These are phyloP conservation scores for Helarctos malayanus DNA, from an alignment of 2,797 vertebrate species.

Conservation along the genomic window DNA sequence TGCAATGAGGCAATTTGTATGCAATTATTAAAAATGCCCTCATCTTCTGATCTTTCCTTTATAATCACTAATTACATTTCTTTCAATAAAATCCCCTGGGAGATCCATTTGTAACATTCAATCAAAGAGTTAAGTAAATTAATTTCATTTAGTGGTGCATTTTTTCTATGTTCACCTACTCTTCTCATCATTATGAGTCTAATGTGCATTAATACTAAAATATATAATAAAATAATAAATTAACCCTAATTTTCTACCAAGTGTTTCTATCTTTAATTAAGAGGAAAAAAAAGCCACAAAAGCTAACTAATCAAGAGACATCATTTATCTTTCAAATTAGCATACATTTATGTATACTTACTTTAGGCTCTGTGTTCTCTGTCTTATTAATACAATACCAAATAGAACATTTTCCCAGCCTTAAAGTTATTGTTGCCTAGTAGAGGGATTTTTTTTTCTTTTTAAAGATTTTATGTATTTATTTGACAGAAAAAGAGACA, in stretches of 20 bases:
- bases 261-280: neutral
- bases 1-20: constrained; percentile 58
- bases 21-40: constrained; percentile 11
- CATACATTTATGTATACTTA: neutral
- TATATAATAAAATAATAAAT: constrained; percentile 35
- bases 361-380: neutral
- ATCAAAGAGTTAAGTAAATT: constrained; percentile 63
- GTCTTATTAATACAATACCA: neutral
- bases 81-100: neutral
- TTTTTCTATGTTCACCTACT: neutral
- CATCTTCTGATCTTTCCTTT: constrained; percentile 48
- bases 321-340: neutral
- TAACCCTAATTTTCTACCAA: constrained; percentile 46
- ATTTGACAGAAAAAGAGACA: too few relatives aligned
- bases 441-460: neutral
- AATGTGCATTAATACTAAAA: constrained; percentile 43
- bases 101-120: constrained; percentile 53
- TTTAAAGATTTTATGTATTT: too few relatives aligned
- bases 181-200: neutral
- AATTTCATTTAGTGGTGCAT: neutral
- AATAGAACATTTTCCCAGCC: neutral
- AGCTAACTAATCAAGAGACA: constrained; percentile 19
- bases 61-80: constrained; percentile 66
- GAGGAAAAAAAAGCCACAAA: neutral
- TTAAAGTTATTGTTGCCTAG: neutral